Base-by-base conservation (phyloP, 1,140 invertebrate species). In the Heliconius nattereri region DNA sequence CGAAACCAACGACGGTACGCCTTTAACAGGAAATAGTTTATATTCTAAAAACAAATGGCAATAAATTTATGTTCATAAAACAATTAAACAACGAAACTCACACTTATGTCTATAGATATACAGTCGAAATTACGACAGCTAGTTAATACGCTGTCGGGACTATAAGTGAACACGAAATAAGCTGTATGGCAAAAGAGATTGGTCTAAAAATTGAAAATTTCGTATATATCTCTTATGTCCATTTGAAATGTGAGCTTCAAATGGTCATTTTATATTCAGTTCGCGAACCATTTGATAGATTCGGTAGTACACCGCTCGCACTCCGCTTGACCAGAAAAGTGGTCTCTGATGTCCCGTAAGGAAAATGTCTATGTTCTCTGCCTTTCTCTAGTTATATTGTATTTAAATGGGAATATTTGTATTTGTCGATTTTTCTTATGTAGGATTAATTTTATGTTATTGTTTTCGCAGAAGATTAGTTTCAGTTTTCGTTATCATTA, bases 11-110 rank as follows among this genome's bases (percentile, higher is more conserved):
- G 85, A 87, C 89, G 83, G 2, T 71, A 78, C 37, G 35, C 83
- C 85, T 86, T 89, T 92, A 93, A 92, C 92, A 94, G 92, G 92
- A 94, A 94, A 94, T 94, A 94, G 92, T 94, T 94, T 89, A 92
- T 92, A 94, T 92, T 91, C 91, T 90, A 85, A 85, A 91, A 92
- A 91, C 90, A 94, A 86, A 90, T 91, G 86, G 89, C 90, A 88
- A 90, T 91, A 92, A 91, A 91, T 86, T 84, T 80, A 89, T 84
- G 82, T 84, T 26, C 72, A 76, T 40, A 37, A 11, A 16, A 52
- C 26, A 19, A 16, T 66, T 37, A 26, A 73, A 76, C 35, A 82
- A n/a, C 37, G 54, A 86, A 84, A 81, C 23, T 54, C 11, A 77
- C 80, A 84, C 76, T 60, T 89, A 85, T 76, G 1, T 0, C 13